phyloP scores from a whole-genome alignment of 2,888 invertebrate genomes.

The Cheilosia grossa region DNA sequence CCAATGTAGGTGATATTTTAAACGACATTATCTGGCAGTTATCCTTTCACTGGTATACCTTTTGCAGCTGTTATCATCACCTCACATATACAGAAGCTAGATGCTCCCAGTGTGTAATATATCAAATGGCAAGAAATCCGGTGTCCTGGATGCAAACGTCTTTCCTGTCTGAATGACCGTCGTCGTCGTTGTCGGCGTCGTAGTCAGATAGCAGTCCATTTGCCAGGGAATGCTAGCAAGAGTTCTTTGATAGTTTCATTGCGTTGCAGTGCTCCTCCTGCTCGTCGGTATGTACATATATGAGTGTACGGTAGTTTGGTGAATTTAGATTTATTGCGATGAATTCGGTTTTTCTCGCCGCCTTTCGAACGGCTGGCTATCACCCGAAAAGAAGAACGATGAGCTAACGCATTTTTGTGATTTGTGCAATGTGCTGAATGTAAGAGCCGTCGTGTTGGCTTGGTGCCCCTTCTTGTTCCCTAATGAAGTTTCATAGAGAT shows the following conservation, averaged over 20 bases:
- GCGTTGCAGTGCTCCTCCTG: conserved; percentile 39
- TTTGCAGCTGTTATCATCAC: conserved; percentile 61
- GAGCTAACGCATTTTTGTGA: conserved; percentile 67
- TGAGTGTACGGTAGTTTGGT: conserved; percentile 6
- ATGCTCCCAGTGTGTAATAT: conserved; percentile 54
- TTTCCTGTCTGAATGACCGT: conserved; percentile 27
- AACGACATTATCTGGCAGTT: conserved; percentile 67
- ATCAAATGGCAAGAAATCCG: conserved; percentile 65
- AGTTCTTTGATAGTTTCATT: conserved; percentile 66
- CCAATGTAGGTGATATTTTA: conserved; percentile 58
- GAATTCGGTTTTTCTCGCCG: conserved; percentile 62
- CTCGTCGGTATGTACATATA: not conserved
- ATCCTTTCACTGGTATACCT: conserved; percentile 69
- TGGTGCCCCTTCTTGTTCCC: conserved; percentile 31
- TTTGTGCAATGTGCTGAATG: conserved; percentile 48
- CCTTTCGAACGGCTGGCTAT: conserved; percentile 48
- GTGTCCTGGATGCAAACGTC: conserved; percentile 52
- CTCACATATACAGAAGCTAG: conserved; percentile 44
- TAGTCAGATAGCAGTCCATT: not conserved
- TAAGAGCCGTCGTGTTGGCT: not conserved
- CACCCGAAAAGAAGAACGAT: conserved; percentile 27
- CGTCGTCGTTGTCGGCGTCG: not conserved
- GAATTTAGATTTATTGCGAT: conserved; percentile 70
- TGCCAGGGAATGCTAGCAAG: conserved; percentile 40
- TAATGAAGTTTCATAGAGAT: conserved; percentile 64